These are phyloP conservation scores for Diceros bicornis DNA, from an alignment of 2,797 vertebrate species.

Conservation along the genomic window DNA sequence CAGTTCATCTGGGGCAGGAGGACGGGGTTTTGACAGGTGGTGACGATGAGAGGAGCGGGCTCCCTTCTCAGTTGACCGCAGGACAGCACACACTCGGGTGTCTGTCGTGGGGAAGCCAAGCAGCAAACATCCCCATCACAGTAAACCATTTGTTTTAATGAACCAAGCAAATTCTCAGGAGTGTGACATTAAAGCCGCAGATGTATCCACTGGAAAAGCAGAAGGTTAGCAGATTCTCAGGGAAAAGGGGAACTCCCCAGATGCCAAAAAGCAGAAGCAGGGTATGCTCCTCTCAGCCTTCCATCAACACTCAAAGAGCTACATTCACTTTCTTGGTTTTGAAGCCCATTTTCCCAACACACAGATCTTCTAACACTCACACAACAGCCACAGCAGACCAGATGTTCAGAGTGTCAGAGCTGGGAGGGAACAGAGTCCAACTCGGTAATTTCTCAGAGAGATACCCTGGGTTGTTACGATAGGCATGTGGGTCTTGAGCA, in stretches of 20 bases:
- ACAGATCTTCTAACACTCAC: not conserved
- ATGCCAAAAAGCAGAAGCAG: not conserved
- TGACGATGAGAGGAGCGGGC: not conserved
- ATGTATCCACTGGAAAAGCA: not conserved
- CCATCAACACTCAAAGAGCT: not conserved
- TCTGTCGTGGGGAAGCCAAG: fast-evolving
- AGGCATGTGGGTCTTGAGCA: no score
- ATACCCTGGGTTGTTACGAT: not conserved
- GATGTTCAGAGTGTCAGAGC: not conserved
- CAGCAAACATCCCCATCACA: not conserved
- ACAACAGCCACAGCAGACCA: not conserved
- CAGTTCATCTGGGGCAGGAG: slow-evolving; percentile 69
- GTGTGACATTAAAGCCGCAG: not conserved
- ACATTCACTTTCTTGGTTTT: not conserved
- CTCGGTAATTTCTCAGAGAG: not conserved
- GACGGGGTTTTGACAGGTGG: not conserved
- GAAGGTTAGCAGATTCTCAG: not conserved
- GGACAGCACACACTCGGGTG: not conserved
- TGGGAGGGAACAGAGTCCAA: no score
- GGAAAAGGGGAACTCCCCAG: not conserved
- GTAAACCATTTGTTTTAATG: slow-evolving; percentile 3
- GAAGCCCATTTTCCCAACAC: not conserved
- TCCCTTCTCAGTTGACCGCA: not conserved
- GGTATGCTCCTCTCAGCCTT: not conserved
- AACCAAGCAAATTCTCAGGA: not conserved